Evolutionary conservation across 2,797 vertebrate genomes (phyloP).

Genomic region (Galago senegalensis): DNA sequence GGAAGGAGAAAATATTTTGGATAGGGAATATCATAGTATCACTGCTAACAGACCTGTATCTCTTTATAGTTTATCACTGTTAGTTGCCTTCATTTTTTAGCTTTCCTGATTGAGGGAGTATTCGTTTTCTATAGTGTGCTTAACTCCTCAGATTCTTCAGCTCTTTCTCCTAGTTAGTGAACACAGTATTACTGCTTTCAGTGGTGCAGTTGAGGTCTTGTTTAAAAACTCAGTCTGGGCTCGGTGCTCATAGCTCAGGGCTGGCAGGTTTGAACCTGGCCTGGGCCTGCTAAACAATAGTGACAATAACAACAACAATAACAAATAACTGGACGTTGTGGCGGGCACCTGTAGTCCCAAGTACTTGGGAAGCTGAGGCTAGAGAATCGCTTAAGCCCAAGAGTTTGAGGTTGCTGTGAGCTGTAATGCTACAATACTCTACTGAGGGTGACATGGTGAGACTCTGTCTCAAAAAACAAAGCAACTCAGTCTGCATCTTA

Average conservation of each 20-base stretch:
- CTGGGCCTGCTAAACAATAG: too few species aligned
- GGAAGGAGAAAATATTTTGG: constrained; percentile 25
- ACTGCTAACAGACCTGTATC: not conserved
- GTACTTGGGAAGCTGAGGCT: too few species aligned
- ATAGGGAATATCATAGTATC: not conserved
- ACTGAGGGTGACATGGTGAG: too few species aligned
- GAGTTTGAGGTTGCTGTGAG: too few species aligned
- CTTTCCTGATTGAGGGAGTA: not conserved
- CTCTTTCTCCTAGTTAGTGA: not conserved
- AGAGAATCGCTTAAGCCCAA: too few species aligned
- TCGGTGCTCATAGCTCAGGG: too few species aligned
- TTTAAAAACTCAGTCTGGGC: constrained; percentile 32
- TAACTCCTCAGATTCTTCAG: not conserved
- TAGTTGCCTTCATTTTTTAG: not conserved
- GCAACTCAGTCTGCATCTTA: not conserved
- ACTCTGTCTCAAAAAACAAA: too few species aligned
- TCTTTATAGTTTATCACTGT: not conserved
- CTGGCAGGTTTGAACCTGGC: too few species aligned
- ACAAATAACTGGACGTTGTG: too few species aligned
- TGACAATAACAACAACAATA: too few species aligned
- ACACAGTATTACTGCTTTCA: not conserved
- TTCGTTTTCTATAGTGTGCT: not conserved
- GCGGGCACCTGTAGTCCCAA: too few species aligned
- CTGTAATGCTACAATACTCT: too few species aligned
- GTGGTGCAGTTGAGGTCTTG: not conserved